These are phyloP conservation scores for Selenia dentaria DNA, from an alignment of 2,888 invertebrate genomes.

Conservation along the genomic window DNA sequence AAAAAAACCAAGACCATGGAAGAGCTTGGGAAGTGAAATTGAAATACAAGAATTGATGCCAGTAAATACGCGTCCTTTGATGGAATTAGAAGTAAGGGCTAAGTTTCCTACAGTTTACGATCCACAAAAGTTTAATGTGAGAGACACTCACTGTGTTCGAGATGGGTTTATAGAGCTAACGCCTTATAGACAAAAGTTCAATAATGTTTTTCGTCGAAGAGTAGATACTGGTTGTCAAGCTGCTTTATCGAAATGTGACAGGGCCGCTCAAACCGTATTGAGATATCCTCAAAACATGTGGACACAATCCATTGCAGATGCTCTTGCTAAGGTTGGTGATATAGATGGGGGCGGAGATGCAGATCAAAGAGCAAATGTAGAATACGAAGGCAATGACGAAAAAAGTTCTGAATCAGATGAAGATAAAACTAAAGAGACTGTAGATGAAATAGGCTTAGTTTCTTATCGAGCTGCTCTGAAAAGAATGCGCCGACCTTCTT, in stretches of 20 bases:
- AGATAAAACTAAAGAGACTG: slow-evolving; percentile 41
- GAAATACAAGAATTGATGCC: slow-evolving; percentile 85
- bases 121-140: slow-evolving; percentile 75
- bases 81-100: slow-evolving; percentile 88
- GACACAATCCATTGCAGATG: slow-evolving; percentile 86
- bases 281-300: slow-evolving; percentile 88
- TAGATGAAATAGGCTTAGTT: slow-evolving; percentile 60
- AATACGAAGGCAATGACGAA: slow-evolving; percentile 33
- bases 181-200: slow-evolving; percentile 82
- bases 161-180: slow-evolving; percentile 89
- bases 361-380: slow-evolving; percentile 34
- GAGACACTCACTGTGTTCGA: slow-evolving; percentile 82
- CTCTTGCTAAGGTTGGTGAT: slow-evolving; percentile 53
- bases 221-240: slow-evolving; percentile 85
- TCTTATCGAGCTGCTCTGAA: slow-evolving; percentile 57
- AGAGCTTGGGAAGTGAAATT: slow-evolving; percentile 86
- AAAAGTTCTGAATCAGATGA: slow-evolving; percentile 52
- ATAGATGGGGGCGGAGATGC: slow-evolving; percentile 59
- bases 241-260: slow-evolving; percentile 68
- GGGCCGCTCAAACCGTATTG: slow-evolving; percentile 87
- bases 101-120: slow-evolving; percentile 82
- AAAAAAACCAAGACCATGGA: slow-evolving; percentile 85
- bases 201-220: slow-evolving; percentile 82
- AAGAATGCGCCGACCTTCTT: slow-evolving; percentile 67
- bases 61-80: slow-evolving; percentile 81